phyloP scores from a whole-genome alignment of 2,888 invertebrate genomes.

The Chaetogeoica ovagalla region DNA sequence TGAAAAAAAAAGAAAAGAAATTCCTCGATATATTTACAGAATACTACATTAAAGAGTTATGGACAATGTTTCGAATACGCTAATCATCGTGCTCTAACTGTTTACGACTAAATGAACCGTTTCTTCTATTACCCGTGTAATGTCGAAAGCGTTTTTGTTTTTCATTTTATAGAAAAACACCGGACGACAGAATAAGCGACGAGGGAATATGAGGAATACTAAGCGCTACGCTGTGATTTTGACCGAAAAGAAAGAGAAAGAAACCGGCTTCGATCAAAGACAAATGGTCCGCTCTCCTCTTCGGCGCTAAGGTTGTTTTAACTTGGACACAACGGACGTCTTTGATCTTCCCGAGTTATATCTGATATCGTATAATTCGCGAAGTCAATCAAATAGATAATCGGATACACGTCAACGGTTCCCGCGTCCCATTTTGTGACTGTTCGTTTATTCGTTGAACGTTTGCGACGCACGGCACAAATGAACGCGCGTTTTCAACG shows the following conservation, averaged over 20 bases:
- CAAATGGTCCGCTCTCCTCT: constrained; percentile 9
- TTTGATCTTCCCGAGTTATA: constrained; percentile 29
- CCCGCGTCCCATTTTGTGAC: neutral
- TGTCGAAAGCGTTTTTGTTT: too few species aligned
- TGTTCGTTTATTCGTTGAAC: too few species aligned
- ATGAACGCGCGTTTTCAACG: too few species aligned
- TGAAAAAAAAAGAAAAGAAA: too few species aligned
- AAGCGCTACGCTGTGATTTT: neutral
- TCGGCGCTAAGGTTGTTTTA: constrained; percentile 20
- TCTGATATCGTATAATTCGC: constrained; percentile 33
- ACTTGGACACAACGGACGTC: constrained; percentile 24
- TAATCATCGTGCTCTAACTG: too few species aligned
- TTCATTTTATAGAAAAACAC: neutral
- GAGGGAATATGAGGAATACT: neutral
- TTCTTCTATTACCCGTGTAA: too few species aligned
- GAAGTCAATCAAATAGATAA: constrained; percentile 28
- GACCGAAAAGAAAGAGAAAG: neutral
- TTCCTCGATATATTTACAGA: too few species aligned
- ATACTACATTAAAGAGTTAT: too few species aligned
- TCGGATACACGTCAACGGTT: constrained; percentile 19
- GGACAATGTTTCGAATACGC: too few species aligned
- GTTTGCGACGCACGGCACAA: too few species aligned
- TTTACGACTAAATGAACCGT: too few species aligned
- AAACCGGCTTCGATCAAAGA: neutral
- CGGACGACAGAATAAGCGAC: neutral